phyloP scores from a whole-genome alignment of 2,113 vertebrate genomes.

The Charadrius vociferus region DNA sequence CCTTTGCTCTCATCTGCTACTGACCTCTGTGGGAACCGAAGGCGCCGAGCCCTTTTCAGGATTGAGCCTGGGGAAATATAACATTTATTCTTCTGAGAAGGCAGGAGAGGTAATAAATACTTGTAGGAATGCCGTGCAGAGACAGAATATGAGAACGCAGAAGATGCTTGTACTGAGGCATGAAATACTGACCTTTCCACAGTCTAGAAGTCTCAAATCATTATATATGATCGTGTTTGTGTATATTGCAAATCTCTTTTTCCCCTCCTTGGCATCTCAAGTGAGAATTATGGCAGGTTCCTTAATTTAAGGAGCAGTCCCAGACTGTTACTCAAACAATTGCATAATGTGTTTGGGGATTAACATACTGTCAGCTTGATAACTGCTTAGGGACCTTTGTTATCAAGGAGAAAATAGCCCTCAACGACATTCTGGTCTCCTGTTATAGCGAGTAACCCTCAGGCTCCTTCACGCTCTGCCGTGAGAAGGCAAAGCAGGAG shows the following conservation, averaged over 20 bases:
- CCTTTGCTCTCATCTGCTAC: background rate
- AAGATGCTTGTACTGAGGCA: background rate
- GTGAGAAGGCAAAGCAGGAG: background rate
- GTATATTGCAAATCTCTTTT: background rate
- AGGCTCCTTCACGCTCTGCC: rapidly evolving
- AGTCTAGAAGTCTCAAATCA: background rate
- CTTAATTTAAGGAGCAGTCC: background rate
- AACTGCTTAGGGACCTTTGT: background rate
- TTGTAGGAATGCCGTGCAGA: background rate
- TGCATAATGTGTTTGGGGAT: background rate
- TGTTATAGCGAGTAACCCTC: rapidly evolving
- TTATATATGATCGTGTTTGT: background rate
- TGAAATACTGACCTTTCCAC: background rate
- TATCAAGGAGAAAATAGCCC: background rate
- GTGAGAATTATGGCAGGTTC: background rate
- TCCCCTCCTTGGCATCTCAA: background rate
- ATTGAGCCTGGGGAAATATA: rapidly evolving
- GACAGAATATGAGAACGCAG: background rate
- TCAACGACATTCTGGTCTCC: background rate
- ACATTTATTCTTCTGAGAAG: background rate
- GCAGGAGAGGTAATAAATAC: background rate
- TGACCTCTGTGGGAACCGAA: background rate
- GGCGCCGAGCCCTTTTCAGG: background rate
- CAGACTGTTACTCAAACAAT: background rate
- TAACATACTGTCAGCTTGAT: background rate